A percentile compares a stretch with the other conserved stretches of the same genome.
Evolutionary conservation across 2,113 vertebrate genomes (phyloP).

Genomic region (Chrysemys picta): DNA sequence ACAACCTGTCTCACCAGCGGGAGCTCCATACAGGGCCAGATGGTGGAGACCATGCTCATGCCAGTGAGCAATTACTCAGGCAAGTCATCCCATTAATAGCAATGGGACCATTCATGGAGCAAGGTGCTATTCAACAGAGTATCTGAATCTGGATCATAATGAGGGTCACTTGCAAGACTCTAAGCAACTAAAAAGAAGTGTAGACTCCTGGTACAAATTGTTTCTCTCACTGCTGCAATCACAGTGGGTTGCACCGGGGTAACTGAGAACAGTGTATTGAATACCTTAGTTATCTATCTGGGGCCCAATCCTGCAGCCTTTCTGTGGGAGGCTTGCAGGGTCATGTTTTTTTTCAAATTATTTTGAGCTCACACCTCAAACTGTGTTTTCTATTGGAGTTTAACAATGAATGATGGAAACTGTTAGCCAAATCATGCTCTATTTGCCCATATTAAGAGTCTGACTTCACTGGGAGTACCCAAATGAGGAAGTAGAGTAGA

Average conservation of each 20-base stretch:
- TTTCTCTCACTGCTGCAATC: fast-evolving
- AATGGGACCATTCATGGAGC: fast-evolving
- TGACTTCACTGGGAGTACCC: background rate
- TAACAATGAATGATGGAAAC: background rate
- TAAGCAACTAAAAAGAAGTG: background rate
- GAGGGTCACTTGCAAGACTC: background rate
- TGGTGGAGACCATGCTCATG: background rate
- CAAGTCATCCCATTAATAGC: background rate
- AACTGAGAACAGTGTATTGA: background rate
- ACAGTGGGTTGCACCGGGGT: fast-evolving
- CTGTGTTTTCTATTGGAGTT: background rate
- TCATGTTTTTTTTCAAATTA: background rate
- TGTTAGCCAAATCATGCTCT: background rate
- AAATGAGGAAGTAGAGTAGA: background rate
- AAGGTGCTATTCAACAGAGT: background rate
- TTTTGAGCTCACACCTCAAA: background rate
- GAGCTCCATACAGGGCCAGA: background rate
- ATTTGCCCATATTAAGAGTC: background rate
- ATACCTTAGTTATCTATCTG: background rate
- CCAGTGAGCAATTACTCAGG: fast-evolving
- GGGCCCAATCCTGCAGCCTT: background rate
- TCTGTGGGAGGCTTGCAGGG: background rate
- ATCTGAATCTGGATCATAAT: fast-evolving
- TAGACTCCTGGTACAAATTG: background rate
- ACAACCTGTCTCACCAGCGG: fast-evolving